A percentile compares a stretch with the other conserved stretches of the same genome.
Conservation (phyloP, 2,888 invertebrate species). For the Sphaerophoria rueppellii region DNA sequence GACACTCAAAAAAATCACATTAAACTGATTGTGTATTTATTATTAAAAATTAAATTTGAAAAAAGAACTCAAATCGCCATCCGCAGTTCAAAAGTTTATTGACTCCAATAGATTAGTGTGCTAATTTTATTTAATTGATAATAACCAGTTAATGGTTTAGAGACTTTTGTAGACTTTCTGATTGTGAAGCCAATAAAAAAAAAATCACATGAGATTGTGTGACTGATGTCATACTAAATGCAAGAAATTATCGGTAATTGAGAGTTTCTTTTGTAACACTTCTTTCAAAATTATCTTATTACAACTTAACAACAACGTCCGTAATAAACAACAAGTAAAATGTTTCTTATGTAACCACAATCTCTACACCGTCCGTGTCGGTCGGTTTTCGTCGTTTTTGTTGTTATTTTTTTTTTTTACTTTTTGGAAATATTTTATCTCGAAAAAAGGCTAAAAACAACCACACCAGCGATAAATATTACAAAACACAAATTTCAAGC, state of each 20-base stretch:
- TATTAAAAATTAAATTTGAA: constrained; percentile 56
- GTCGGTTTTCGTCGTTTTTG: too few species aligned
- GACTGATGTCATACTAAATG: constrained; percentile 21
- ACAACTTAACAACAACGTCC: constrained; percentile 33
- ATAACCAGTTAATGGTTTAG: constrained; percentile 57
- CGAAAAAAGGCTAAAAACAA: constrained; percentile 28
- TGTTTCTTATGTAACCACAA: constrained; percentile 53
- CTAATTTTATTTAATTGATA: constrained; percentile 65
- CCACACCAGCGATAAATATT: constrained; percentile 45
- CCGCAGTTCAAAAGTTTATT: constrained; percentile 66
- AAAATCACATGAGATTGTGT: neutral
- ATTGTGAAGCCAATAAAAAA: neutral
- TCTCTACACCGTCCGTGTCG: too few species aligned
- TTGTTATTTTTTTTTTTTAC: neutral
- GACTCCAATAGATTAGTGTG: constrained; percentile 70
- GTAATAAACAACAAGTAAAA: constrained; percentile 1
- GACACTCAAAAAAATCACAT: constrained; percentile 11
- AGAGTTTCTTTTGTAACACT: constrained; percentile 11
- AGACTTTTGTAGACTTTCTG: neutral
- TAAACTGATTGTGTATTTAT: constrained; percentile 29
- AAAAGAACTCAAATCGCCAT: constrained; percentile 34
- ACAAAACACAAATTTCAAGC: constrained; percentile 57
- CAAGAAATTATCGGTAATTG: neutral
- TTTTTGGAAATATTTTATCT: constrained; percentile 27
- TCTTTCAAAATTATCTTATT: constrained; percentile 27